Conservation (phyloP, 1,140 invertebrate species). For the Bombus fervidus region DNA sequence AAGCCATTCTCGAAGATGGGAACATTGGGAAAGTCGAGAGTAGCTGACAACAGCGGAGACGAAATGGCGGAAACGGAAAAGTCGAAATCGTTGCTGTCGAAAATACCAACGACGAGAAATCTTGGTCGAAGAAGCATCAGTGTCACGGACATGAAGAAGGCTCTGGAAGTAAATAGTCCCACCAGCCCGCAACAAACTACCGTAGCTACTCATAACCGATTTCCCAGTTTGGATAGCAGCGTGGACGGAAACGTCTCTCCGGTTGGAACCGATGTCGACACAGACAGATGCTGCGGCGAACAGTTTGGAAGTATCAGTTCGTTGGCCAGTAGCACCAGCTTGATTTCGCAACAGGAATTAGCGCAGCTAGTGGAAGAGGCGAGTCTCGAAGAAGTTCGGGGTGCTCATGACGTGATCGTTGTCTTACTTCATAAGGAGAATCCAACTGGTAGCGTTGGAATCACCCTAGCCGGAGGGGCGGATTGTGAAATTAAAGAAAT, state of each 20-base stretch:
- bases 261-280: conserved; percentile 58
- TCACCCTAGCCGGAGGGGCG: conserved; percentile 92
- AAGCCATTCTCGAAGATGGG: conserved; percentile 72
- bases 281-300: conserved; percentile 75
- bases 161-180: conserved; percentile 79
- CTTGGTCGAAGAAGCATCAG: conserved; percentile 77
- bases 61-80: conserved; percentile 35
- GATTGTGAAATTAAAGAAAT: conserved; percentile 96
- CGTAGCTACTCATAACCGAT: conserved; percentile 65
- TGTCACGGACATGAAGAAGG: conserved; percentile 85
- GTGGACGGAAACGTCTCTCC: conserved; percentile 65
- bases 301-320: conserved; percentile 86
- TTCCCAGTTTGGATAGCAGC: conserved; percentile 76
- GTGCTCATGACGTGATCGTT: conserved; percentile 84
- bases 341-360: conserved; percentile 86
- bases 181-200: conserved; percentile 40
- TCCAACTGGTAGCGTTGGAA: conserved; percentile 90
- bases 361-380: conserved; percentile 86
- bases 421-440: conserved; percentile 85
- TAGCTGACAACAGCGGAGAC: conserved; percentile 40
- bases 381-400: conserved; percentile 83
- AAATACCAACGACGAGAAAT: conserved; percentile 73
- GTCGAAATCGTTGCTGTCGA: conserved; percentile 61
- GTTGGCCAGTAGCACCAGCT: conserved; percentile 85
- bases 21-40: conserved; percentile 52